Conservation (phyloP, 1,140 invertebrate species). For the Whitmania pigra region DNA sequence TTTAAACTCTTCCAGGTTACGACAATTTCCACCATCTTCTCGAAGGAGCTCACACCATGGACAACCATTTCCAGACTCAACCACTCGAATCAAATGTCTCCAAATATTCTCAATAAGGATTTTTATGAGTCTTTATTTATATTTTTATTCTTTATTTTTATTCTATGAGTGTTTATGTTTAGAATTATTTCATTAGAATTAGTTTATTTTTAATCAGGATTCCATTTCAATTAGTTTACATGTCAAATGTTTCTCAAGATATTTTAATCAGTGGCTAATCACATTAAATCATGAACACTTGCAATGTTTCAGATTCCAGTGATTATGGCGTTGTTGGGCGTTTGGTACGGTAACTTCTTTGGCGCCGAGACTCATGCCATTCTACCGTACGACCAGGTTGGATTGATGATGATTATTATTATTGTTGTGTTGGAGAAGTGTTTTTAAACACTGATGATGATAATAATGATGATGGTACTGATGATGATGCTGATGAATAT, state of each 20-base stretch:
- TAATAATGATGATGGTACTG: too few relatives aligned
- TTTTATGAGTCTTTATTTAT: neutral
- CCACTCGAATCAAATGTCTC: slow-evolving; percentile 84
- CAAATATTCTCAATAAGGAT: neutral
- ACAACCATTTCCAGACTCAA: slow-evolving; percentile 77
- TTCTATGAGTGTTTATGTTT: too few relatives aligned
- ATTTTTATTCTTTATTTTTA: too few relatives aligned
- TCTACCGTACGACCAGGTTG: slow-evolving; percentile 75
- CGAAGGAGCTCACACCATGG: slow-evolving; percentile 80
- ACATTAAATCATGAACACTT: slow-evolving; percentile 14
- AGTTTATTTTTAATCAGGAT: too few relatives aligned
- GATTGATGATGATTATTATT: neutral
- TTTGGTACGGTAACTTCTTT: slow-evolving; percentile 94
- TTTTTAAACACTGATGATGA: too few relatives aligned
- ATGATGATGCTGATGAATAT: too few relatives aligned
- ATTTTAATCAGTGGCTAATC: neutral
- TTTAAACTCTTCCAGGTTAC: slow-evolving; percentile 46
- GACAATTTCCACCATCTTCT: slow-evolving; percentile 88
- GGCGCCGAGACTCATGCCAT: slow-evolving; percentile 88
- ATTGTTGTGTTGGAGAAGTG: too few relatives aligned
- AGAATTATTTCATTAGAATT: too few relatives aligned
- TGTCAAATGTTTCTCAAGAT: neutral
- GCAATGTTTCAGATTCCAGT: slow-evolving; percentile 65
- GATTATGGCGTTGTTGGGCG: slow-evolving; percentile 77
- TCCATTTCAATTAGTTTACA: neutral